These are phyloP conservation scores for Trichomalopsis sarcophagae DNA, from an alignment of 1,140 invertebrate genomes.

Conservation along the genomic window DNA sequence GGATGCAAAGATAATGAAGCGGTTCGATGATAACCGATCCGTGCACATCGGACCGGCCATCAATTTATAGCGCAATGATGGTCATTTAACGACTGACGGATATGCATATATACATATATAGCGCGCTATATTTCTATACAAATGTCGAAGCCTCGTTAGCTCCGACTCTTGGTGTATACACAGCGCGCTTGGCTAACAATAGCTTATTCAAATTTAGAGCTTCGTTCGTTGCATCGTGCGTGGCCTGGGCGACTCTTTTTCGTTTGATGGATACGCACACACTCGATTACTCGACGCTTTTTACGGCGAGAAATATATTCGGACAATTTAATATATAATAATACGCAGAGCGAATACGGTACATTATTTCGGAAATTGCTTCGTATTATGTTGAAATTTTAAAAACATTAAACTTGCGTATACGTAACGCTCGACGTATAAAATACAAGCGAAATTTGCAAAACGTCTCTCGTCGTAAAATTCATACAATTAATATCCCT, in stretches of 20 bases:
- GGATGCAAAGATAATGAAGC: slow-evolving; percentile 42
- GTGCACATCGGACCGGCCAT: not conserved
- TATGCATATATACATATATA: not conserved
- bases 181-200: not conserved
- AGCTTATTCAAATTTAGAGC: not conserved
- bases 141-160: slow-evolving; percentile 11
- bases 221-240: not conserved
- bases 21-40: slow-evolving; percentile 31
- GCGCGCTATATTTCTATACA: not conserved
- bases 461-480: no score
- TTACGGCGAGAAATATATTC: no score
- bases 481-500: no score
- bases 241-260: not conserved
- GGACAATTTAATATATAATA: no score
- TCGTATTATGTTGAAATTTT: no score
- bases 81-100: slow-evolving; percentile 3
- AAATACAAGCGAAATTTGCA: no score
- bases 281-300: no score
- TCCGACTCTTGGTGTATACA: not conserved
- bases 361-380: no score
- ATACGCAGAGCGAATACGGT: no score
- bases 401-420: no score
- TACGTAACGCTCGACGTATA: no score
- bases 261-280: not conserved
- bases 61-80: slow-evolving; percentile 33